These are phyloP conservation scores for Melanogrammus aeglefinus DNA, from an alignment of 2,797 vertebrate species.

Conservation along the genomic window DNA sequence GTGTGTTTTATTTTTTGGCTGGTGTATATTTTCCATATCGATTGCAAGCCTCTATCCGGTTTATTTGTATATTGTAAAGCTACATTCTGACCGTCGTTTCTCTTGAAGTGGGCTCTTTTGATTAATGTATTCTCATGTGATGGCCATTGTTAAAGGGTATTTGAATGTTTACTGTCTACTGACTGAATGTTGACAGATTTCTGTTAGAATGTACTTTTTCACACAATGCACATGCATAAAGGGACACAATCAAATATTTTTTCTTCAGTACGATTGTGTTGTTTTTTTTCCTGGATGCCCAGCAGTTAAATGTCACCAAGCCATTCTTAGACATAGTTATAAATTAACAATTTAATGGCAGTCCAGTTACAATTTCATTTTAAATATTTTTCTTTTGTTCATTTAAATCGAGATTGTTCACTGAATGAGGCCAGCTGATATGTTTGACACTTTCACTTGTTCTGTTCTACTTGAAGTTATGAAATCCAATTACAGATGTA, in stretches of 20 bases:
- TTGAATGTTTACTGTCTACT: slow-evolving; percentile 54
- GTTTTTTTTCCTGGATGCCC: neutral
- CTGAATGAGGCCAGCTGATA: neutral
- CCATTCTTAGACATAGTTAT: neutral
- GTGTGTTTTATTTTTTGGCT: slow-evolving; percentile 17
- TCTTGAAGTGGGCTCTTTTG: slow-evolving; percentile 30
- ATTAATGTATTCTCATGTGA: slow-evolving; percentile 25
- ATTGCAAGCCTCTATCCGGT: slow-evolving; percentile 30
- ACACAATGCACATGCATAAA: slow-evolving; percentile 38
- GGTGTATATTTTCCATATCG: slow-evolving; percentile 29
- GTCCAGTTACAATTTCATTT: neutral
- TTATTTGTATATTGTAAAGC: slow-evolving; percentile 61
- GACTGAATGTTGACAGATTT: slow-evolving; percentile 45
- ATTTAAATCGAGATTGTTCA: slow-evolving; percentile 10
- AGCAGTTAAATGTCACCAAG: neutral
- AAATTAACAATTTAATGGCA: neutral
- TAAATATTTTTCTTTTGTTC: slow-evolving; percentile 6
- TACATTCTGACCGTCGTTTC: slow-evolving; percentile 28
- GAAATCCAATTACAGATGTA: neutral
- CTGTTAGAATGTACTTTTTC: slow-evolving; percentile 23
- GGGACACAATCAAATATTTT: slow-evolving; percentile 23
- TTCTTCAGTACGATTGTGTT: neutral
- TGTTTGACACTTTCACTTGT: neutral
- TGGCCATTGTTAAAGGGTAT: slow-evolving; percentile 52
- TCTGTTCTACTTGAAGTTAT: neutral